Percentiles rank a stretch among this genome's conserved stretches.
These are phyloP conservation scores for Drosophila merina DNA, from an alignment of 2,888 invertebrate genomes.

Conservation along the genomic window DNA sequence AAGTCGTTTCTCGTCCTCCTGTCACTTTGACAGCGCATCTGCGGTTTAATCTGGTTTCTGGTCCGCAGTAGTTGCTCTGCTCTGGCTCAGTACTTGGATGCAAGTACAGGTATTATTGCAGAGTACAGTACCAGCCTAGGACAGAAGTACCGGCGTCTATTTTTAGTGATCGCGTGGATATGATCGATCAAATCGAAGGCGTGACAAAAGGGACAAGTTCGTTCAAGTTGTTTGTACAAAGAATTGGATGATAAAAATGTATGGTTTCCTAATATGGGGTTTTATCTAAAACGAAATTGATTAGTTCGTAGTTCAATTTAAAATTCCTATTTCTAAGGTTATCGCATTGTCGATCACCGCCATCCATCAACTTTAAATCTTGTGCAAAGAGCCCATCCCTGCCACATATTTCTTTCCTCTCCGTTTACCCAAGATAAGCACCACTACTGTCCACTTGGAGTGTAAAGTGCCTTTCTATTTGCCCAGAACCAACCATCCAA, in stretches of 20 bases:
- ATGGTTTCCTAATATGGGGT: neutral
- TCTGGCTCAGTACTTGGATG: slow-evolving; percentile 17
- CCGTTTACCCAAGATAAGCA: slow-evolving; percentile 57
- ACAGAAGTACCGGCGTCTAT: slow-evolving; percentile 18
- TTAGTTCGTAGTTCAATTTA: neutral
- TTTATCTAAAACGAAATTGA: neutral
- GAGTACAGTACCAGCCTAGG: slow-evolving; percentile 61
- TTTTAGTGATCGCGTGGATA: slow-evolving; percentile 40
- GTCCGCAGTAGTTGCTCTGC: slow-evolving; percentile 50
- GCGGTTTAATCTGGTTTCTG: slow-evolving; percentile 75
- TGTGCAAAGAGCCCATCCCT: slow-evolving; percentile 11
- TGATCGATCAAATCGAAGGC: slow-evolving; percentile 38
- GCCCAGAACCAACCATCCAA: slow-evolving; percentile 23
- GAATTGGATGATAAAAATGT: neutral
- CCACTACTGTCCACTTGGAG: slow-evolving; percentile 26
- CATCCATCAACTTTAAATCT: slow-evolving; percentile 15
- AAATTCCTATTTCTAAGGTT: neutral
- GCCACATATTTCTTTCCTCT: slow-evolving; percentile 2
- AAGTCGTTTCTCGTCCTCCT: slow-evolving; percentile 70
- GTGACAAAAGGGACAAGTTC: slow-evolving; percentile 33
- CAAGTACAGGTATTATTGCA: slow-evolving; percentile 15
- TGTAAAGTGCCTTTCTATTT: slow-evolving; percentile 60
- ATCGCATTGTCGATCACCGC: slow-evolving; percentile 17
- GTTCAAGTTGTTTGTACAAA: slow-evolving; percentile 6
- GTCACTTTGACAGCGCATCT: slow-evolving; percentile 80